Conservation (phyloP, 1,140 invertebrate genomes). For the Sycophaga agraensis region DNA sequence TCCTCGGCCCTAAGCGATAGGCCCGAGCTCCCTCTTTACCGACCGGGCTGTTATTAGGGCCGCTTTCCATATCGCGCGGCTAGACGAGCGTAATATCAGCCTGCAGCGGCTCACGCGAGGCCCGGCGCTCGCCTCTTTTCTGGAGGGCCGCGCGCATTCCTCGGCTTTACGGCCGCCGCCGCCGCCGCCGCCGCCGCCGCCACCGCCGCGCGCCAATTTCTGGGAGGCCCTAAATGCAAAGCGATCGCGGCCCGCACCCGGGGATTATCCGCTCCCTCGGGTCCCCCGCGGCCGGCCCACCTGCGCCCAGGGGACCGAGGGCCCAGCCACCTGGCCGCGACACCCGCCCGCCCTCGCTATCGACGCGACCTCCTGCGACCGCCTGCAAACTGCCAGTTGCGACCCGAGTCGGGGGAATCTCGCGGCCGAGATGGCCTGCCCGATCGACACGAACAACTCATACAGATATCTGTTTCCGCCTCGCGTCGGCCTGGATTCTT, state of each 20-base stretch:
- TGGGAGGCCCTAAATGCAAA: too few species aligned
- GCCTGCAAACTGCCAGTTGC: too few species aligned
- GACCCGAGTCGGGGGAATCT: too few species aligned
- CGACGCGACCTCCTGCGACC: too few species aligned
- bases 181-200: background rate
- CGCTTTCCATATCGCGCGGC: constrained; percentile 51
- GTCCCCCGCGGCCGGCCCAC: background rate
- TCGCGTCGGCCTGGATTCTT: too few species aligned
- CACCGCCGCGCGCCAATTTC: constrained; percentile 7
- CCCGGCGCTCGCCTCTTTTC: background rate
- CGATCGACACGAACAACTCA: too few species aligned
- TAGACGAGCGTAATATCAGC: constrained; percentile 46
- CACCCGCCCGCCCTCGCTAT: too few species aligned
- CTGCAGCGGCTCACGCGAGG: background rate
- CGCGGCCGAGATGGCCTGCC: background rate
- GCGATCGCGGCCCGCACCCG: background rate
- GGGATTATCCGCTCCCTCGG: background rate
- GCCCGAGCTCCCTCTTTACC: too few species aligned
- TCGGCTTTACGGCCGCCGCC: background rate
- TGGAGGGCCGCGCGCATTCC: background rate
- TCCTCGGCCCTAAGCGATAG: too few species aligned
- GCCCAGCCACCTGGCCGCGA: too few species aligned
- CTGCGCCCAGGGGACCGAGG: background rate
- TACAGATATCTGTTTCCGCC: too few species aligned
- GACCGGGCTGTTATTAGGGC: constrained; percentile 46